These are phyloP conservation scores for Bombus huntii DNA, from an alignment of 1,140 invertebrate genomes.

Conservation along the genomic window DNA sequence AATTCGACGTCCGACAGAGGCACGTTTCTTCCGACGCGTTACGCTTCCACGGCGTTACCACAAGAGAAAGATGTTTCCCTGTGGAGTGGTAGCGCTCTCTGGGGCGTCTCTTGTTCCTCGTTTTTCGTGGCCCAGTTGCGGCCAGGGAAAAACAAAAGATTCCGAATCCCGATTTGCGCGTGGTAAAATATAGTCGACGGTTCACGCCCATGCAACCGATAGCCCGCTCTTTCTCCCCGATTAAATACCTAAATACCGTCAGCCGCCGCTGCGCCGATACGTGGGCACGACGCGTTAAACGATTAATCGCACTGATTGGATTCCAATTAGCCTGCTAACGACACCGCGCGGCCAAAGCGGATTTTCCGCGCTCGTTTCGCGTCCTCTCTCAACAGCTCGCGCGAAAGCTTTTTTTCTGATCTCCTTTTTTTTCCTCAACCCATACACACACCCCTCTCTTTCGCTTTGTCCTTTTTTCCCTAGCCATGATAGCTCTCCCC, in stretches of 20 bases:
- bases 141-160: slow-evolving; percentile 48
- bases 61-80: slow-evolving; percentile 30
- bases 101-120: slow-evolving; percentile 7
- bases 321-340: slow-evolving; percentile 78
- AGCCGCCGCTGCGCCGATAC: slow-evolving; percentile 48
- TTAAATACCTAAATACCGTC: slow-evolving; percentile 78
- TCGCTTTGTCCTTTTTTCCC: not conserved
- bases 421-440: not conserved
- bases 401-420: not conserved
- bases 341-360: slow-evolving; percentile 61
- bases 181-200: slow-evolving; percentile 74
- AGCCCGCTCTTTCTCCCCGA: slow-evolving; percentile 55
- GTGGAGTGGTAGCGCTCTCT: not conserved
- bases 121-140: slow-evolving; percentile 40
- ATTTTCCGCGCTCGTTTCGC: slow-evolving; percentile 29
- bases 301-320: slow-evolving; percentile 80
- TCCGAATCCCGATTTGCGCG: slow-evolving; percentile 33
- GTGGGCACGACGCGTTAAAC: slow-evolving; percentile 71
- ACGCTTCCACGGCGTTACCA: slow-evolving; percentile 11
- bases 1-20: slow-evolving; percentile 47
- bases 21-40: slow-evolving; percentile 34
- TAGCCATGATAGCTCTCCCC: not conserved
- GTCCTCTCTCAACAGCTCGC: not conserved
- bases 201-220: slow-evolving; percentile 74
- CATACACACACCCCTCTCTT: not conserved